These are phyloP conservation scores for Ochlodes sylvanus DNA, from an alignment of 2,888 invertebrate genomes.

Conservation along the genomic window DNA sequence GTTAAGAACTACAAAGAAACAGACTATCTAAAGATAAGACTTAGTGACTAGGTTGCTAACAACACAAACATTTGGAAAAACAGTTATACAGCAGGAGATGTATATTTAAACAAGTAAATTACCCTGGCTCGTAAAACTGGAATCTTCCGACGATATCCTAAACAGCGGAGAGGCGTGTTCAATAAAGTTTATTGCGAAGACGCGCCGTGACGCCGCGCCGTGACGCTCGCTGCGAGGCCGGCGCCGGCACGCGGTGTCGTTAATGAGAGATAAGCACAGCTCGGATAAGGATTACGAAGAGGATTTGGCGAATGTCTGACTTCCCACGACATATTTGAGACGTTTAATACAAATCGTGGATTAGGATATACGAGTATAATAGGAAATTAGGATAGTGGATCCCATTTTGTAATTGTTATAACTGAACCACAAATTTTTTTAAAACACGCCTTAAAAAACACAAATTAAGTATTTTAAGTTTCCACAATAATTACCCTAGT, in stretches of 20 bases:
- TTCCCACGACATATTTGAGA: not conserved
- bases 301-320: constrained; percentile 9
- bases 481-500: too few species aligned
- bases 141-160: constrained; percentile 31
- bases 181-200: constrained; percentile 33
- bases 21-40: not conserved
- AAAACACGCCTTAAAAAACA: too few species aligned
- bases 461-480: too few species aligned
- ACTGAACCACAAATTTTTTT: too few species aligned
- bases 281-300: constrained; percentile 30
- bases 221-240: not conserved
- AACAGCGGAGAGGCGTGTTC: constrained; percentile 34
- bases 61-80: not conserved
- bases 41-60: not conserved
- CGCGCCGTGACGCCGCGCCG: constrained; percentile 44
- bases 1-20: too few species aligned
- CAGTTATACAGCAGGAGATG: constrained; percentile 3
- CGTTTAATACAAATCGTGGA: not conserved
- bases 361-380: too few species aligned
- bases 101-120: constrained; percentile 17
- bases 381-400: not conserved
- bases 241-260: constrained; percentile 44
- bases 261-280: constrained; percentile 52
- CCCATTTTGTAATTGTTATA: too few species aligned
- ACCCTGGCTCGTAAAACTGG: constrained; percentile 16